Base-by-base conservation (phyloP, 2,888 invertebrate species). In the Orthosia incerta region DNA sequence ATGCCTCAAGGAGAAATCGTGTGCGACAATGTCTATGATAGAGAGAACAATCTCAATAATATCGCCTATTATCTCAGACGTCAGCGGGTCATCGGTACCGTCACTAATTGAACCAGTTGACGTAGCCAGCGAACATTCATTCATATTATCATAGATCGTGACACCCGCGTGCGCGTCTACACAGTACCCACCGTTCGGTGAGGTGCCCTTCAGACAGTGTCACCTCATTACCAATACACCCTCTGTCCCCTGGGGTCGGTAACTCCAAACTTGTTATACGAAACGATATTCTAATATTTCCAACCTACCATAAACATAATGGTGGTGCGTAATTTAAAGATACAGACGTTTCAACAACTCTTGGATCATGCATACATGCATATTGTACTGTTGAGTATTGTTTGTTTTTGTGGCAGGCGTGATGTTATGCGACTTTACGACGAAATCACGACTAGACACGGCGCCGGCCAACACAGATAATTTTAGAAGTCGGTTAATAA, bases 61-160 rank as follows among this genome's bases (percentile, higher is more conserved):
- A 68, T 61, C 55, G 46, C 57, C 20, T 61, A 56, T 71, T 65
- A 82, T 78, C 65, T 66, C 46, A 48, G 56, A 45, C 55, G 46
- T 48, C 76, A 50, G n/a, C 60, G n/a, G 76, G 79, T 57, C 82
- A 76, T 61, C 56, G 64, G 55, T 66, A 57, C 50, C 59, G 20
- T 39, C 39, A 20, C 69, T 76, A 69, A 69, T 76, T 67, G 63
- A 69, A 65, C 61, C 45, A 76, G 60, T 60, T 62, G 50, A 51
- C 23, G 66, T 61, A 67, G 20, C 60, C 55, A 46, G 60, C 45
- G 53, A 60, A 16, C 64, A 65, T 55, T 68, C 53, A 55, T 65
- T 80, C 53, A 78, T 68, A 68, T 65, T 59, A 61, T 64, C 67
- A 64, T 55, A 68, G 20, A 50, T 50, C 61, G 53, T 57, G 71